phyloP scores from a whole-genome alignment of 2,888 invertebrate species.

The Pristionchus entomophagus region DNA sequence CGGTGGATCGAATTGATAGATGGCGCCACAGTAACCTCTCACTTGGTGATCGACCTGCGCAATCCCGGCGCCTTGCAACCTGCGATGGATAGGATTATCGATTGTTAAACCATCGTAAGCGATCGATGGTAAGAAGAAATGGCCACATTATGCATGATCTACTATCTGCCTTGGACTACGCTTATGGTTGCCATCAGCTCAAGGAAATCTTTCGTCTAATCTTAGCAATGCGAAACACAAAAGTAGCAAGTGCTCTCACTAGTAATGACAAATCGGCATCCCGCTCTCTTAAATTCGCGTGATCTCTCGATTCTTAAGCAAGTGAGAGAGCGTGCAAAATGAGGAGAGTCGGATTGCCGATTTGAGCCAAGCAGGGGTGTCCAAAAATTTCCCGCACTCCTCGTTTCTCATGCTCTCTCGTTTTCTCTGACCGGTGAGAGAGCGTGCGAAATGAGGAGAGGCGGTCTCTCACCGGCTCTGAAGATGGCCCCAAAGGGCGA shows the following conservation, averaged over 20 bases:
- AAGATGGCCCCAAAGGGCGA: conserved; percentile 37
- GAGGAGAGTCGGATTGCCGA: no score
- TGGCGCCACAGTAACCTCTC: background rate
- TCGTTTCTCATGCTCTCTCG: no score
- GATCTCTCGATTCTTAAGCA: background rate
- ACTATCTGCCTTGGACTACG: background rate
- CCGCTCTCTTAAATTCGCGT: no score
- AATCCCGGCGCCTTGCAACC: conserved; percentile 33
- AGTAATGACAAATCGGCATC: background rate
- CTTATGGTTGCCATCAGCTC: background rate
- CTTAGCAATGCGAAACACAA: no score
- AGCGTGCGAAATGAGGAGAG: background rate
- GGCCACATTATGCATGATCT: no score
- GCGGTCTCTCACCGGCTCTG: conserved; percentile 18
- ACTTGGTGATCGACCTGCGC: conserved; percentile 19
- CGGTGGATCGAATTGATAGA: background rate
- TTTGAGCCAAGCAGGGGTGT: background rate
- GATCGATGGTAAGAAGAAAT: no score
- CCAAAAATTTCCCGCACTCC: no score
- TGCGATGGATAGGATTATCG: background rate
- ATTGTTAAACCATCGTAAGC: background rate
- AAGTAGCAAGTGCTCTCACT: no score
- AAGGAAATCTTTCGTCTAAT: background rate
- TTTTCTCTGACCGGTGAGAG: no score
- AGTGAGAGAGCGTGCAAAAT: background rate